A percentile compares a stretch with the other conserved stretches of the same genome.
Evolutionary conservation across 2,888 invertebrate species (phyloP).

Genomic region (Callosobruchus maculatus): DNA sequence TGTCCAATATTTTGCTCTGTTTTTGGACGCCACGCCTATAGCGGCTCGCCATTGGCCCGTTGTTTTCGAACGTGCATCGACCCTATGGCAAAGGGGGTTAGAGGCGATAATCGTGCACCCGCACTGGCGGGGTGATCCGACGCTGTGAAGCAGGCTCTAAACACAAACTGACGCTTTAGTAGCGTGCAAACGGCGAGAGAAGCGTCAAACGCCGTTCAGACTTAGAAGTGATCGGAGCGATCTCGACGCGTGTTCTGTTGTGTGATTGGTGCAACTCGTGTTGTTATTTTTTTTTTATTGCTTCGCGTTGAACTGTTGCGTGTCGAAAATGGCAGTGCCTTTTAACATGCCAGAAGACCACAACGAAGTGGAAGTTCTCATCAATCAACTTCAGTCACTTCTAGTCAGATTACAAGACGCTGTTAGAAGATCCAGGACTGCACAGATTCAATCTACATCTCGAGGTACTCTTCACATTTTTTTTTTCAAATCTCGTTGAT

Average conservation of each 20-base stretch:
- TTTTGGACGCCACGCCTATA: conserved; percentile 43
- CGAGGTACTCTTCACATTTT: background rate
- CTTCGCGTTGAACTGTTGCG: background rate
- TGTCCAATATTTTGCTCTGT: conserved; percentile 45
- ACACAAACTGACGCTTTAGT: conserved; percentile 24
- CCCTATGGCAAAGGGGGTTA: conserved; percentile 23
- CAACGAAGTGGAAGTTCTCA: conserved; percentile 37
- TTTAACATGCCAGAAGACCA: conserved; percentile 44
- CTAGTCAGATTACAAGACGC: conserved; percentile 29
- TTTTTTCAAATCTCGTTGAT: background rate
- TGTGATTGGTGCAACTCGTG: conserved; percentile 14
- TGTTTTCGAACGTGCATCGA: conserved; percentile 23
- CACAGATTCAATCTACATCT: background rate
- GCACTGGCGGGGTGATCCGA: conserved; percentile 22
- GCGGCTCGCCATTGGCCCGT: conserved; percentile 34
- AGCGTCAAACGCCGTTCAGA: conserved; percentile 32
- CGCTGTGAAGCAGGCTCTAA: conserved; percentile 25
- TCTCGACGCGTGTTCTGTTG: conserved; percentile 17
- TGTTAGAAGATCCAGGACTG: conserved; percentile 18
- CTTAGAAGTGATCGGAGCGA: conserved; percentile 31
- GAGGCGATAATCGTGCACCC: conserved; percentile 23
- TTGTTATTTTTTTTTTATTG: conserved; percentile 3
- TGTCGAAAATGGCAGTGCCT: conserved; percentile 44
- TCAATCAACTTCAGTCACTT: conserved; percentile 32
- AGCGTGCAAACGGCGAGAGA: conserved; percentile 16